Evolutionary conservation across 2,113 vertebrate genomes (phyloP).

Genomic region (Zosterops lateralis): DNA sequence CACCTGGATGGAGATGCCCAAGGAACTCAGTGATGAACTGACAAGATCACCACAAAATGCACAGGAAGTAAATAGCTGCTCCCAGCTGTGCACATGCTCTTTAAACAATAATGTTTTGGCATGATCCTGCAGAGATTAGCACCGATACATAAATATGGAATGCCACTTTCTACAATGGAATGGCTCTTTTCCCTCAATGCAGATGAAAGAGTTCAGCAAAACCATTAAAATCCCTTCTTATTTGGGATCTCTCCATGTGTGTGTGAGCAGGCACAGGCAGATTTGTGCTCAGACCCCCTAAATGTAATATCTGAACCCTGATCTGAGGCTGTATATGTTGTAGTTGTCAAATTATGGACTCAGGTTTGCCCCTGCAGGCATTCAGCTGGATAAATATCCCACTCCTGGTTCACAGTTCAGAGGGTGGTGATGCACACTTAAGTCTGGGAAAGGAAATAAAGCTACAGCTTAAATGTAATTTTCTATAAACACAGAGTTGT

Average conservation of each 20-base stretch:
- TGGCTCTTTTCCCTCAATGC: not conserved
- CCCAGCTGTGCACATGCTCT: not conserved
- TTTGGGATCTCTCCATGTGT: not conserved
- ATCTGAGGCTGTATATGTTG: not conserved
- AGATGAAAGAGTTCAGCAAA: not conserved
- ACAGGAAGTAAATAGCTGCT: not conserved
- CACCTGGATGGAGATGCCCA: constrained; percentile 17
- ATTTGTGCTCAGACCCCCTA: not conserved
- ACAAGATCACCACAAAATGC: not conserved
- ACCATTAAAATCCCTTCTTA: not conserved
- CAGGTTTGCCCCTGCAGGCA: not conserved
- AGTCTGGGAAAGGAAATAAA: not conserved
- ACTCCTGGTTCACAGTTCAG: not conserved
- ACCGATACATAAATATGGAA: not conserved
- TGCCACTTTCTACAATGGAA: not conserved
- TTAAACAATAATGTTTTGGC: not conserved
- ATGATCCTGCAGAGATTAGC: not conserved
- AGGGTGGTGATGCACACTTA: not conserved
- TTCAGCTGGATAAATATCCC: not conserved
- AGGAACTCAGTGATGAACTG: not conserved
- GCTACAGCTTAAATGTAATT: not conserved
- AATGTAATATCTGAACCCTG: not conserved
- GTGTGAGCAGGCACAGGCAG: not conserved
- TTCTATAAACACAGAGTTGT: not conserved
- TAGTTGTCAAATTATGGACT: not conserved